Evolutionary conservation across 2,888 invertebrate species (phyloP).

Genomic region (Tethea ocularis): DNA sequence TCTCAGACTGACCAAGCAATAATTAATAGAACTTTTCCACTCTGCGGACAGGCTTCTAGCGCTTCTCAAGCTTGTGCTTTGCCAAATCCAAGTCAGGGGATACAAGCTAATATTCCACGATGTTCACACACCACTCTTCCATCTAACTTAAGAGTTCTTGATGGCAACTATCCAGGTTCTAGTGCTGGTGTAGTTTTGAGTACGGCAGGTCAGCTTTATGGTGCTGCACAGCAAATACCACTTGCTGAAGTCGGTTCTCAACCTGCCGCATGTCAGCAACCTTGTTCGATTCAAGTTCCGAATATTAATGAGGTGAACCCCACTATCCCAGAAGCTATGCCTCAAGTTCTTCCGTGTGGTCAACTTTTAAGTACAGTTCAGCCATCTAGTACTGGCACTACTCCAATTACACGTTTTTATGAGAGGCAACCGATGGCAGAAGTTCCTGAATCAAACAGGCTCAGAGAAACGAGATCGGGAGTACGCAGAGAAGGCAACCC

Average conservation of each 20-base stretch:
- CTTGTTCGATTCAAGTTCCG: neutral
- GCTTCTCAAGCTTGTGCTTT: neutral
- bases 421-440: neutral
- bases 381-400: neutral
- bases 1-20: too few species aligned
- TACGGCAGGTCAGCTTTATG: neutral
- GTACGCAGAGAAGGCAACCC: neutral
- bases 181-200: neutral
- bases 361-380: neutral
- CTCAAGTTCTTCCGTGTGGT: neutral
- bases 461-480: neutral
- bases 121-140: neutral
- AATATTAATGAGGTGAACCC: neutral
- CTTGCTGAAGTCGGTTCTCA: neutral
- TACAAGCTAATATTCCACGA: neutral
- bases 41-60: neutral
- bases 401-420: neutral
- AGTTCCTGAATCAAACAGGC: neutral
- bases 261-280: neutral
- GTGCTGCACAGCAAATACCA: neutral
- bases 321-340: neutral
- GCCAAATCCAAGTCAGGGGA: neutral
- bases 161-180: neutral
- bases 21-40: neutral
- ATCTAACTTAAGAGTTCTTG: neutral